Percentiles rank a stretch among this genome's conserved stretches.
Evolutionary conservation across 2,113 vertebrate genomes (phyloP).

Genomic region (Phylloscopus whistleri): DNA sequence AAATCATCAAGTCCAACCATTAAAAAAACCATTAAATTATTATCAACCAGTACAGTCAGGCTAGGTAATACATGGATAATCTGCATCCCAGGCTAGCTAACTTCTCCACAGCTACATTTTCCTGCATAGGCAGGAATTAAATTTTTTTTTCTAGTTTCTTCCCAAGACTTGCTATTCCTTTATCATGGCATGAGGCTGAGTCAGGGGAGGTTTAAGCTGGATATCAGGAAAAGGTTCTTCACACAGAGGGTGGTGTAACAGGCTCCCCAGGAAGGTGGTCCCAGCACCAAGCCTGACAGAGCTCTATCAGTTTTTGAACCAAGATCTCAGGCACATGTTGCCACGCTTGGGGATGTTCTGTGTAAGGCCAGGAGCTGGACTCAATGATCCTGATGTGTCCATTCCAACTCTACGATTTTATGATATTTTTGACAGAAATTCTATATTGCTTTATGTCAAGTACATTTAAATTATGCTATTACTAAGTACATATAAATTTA

Average conservation of each 20-base stretch:
- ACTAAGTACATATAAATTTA: not conserved
- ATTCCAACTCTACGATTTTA: not conserved
- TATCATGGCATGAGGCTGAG: not conserved
- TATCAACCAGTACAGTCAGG: not conserved
- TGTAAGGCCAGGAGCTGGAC: not conserved
- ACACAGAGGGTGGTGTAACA: not conserved
- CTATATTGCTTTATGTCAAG: not conserved
- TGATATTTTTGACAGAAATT: not conserved
- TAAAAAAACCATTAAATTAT: not conserved
- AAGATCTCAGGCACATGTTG: rapidly evolving
- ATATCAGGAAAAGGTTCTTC: not conserved
- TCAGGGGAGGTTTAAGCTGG: not conserved
- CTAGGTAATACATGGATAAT: not conserved
- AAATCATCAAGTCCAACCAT: not conserved
- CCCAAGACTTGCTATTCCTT: not conserved
- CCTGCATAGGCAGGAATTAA: not conserved
- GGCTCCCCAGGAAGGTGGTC: not conserved
- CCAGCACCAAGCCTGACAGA: not conserved
- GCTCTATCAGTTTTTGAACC: not conserved
- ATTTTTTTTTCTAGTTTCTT: not conserved
- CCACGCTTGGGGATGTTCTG: not conserved
- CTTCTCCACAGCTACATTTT: not conserved
- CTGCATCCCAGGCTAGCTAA: not conserved
- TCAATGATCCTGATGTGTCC: no score
- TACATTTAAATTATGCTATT: not conserved